A percentile compares a stretch with the other conserved stretches of the same genome.
phyloP scores from a whole-genome alignment of 2,797 vertebrate genomes.

The Coregonus sp. region DNA sequence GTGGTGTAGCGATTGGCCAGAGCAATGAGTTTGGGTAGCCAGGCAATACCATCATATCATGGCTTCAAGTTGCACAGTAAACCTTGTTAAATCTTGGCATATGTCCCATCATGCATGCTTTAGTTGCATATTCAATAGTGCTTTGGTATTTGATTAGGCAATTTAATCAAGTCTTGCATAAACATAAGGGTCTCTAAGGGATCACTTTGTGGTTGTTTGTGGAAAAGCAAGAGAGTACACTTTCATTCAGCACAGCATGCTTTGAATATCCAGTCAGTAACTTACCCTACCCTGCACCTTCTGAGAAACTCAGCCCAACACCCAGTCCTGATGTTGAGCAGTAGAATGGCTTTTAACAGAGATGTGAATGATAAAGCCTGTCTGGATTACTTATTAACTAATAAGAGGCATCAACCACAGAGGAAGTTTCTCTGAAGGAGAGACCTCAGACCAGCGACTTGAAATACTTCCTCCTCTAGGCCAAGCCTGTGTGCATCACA shows the following conservation, averaged over 20 bases:
- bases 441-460: slow-evolving; percentile 32
- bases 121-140: background rate
- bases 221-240: slow-evolving; percentile 6
- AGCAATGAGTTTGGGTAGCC: no score
- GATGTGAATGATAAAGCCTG: slow-evolving; percentile 61
- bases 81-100: background rate
- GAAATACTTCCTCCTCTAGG: slow-evolving; percentile 55
- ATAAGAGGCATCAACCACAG: slow-evolving; percentile 61
- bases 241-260: background rate
- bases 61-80: background rate
- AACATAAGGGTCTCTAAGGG: slow-evolving; percentile 19
- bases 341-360: slow-evolving; percentile 37
- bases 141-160: background rate
- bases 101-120: background rate
- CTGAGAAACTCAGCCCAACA: slow-evolving; percentile 30
- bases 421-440: slow-evolving; percentile 57
- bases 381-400: slow-evolving; percentile 42
- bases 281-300: background rate
- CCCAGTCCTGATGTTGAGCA: slow-evolving; percentile 38
- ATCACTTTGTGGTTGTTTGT: slow-evolving; percentile 19
- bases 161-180: slow-evolving; percentile 17
- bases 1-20: no score
- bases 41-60: background rate
- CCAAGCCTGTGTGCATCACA: slow-evolving; percentile 15
- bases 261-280: slow-evolving; percentile 10